Evolutionary conservation across 2,888 invertebrate species (phyloP), one percentile per base, ranked within the genome.

Genomic region (Apoda limacodes): DNA sequence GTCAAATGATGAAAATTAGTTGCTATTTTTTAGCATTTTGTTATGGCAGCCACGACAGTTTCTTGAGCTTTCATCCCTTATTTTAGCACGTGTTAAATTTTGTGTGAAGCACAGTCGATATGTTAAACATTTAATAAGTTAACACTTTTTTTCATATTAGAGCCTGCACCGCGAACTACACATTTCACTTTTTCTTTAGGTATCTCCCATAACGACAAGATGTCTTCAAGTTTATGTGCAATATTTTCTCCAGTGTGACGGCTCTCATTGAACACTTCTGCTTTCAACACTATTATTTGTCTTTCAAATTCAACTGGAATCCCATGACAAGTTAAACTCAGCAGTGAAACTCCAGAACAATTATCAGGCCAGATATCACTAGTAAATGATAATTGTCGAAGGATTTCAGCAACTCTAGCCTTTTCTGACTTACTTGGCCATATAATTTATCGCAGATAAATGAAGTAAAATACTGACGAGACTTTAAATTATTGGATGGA

Each of bases 371-470:
- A n/a, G n/a, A n/a, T n/a, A n/a, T n/a, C n/a, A n/a, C n/a, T n/a
- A n/a, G n/a, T n/a, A n/a, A n/a, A n/a, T n/a, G 40, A 36, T 22
- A 20, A 26, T 44, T 39, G 26, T 42, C 39, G 30, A 43, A 46
- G n/a, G 34, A 34, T 37, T 40, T 42, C 7, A 43, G 14, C 29
- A 44, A 42, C 35, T 36, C 39, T 2, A 38, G 32, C 20, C 41
- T 37, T 36, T 32, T 43, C 13, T 40, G 11, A 9, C 14, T 37
- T 28, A 43, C 32, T 31, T 40, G 42, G 32, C 32, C 34, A 14
- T 47, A 40, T 37, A 42, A 33, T 17, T 44, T 24, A 46, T 35
- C n/a, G n/a, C n/a, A n/a, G n/a, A n/a, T n/a, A n/a, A n/a, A n/a
- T n/a, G n/a, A n/a, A n/a, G n/a, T n/a, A n/a, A n/a, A n/a, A n/a